Percentiles rank a stretch among this genome's conserved stretches.
Evolutionary conservation across 2,888 invertebrate genomes (phyloP).

Genomic region (Syritta pipiens): DNA sequence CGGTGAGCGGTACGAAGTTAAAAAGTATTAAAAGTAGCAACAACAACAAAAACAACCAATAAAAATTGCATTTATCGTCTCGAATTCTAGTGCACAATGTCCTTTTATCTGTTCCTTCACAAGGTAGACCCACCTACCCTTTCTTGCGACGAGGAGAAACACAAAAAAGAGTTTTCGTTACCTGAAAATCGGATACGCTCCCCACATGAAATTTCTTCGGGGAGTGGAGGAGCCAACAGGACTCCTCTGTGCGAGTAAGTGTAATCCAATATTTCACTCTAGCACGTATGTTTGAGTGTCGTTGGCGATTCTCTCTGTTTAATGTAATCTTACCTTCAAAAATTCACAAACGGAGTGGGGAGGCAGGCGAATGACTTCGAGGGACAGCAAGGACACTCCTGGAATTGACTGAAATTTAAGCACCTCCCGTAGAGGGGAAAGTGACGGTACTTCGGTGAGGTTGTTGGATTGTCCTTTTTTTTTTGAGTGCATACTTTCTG

Average conservation of each 20-base stretch:
- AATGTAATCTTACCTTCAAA: constrained; percentile 23
- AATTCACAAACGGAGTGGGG: too few species aligned
- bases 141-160: not conserved
- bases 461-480: too few species aligned
- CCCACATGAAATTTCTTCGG: too few species aligned
- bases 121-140: too few species aligned
- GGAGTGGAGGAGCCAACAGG: not conserved
- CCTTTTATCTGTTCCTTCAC: constrained; percentile 10
- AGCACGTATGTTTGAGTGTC: not conserved
- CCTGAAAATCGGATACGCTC: too few species aligned
- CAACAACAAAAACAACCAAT: constrained; percentile 28
- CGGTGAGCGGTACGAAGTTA: not conserved
- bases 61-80: constrained; percentile 34
- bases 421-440: too few species aligned
- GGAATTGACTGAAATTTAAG: not conserved
- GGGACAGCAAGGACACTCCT: not conserved
- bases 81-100: constrained; percentile 23
- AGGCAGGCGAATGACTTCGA: too few species aligned
- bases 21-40: not conserved
- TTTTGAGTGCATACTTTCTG: too few species aligned
- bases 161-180: too few species aligned
- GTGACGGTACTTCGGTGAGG: too few species aligned
- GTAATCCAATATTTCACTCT: constrained; percentile 34
- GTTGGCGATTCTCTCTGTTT: constrained; percentile 3
- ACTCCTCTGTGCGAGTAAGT: not conserved